Percentiles rank a stretch among this genome's conserved stretches.
phyloP scores from a whole-genome alignment of 2,113 vertebrate genomes.

The Loxodonta africana region DNA sequence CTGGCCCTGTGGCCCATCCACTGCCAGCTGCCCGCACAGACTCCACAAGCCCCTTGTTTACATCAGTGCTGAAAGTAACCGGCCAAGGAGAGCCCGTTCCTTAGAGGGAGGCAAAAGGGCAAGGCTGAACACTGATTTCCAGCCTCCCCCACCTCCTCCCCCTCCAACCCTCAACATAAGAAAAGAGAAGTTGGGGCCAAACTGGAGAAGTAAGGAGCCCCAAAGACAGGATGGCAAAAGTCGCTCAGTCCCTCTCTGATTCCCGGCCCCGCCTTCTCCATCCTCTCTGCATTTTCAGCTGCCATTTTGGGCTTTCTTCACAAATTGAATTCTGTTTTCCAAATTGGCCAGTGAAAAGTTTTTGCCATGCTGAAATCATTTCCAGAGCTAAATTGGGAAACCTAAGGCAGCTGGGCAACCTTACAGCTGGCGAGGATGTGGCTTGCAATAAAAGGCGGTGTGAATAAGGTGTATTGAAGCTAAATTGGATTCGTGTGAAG shows the following conservation, averaged over 20 bases:
- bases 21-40: slow-evolving; percentile 93
- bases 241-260: not conserved
- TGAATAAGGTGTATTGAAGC: slow-evolving; percentile 93
- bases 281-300: slow-evolving; percentile 80
- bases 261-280: not conserved
- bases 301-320: slow-evolving; percentile 88
- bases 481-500: slow-evolving; percentile 92
- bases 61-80: slow-evolving; percentile 93
- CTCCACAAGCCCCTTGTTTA: slow-evolving; percentile 96
- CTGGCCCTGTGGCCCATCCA: slow-evolving; percentile 90
- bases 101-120: slow-evolving; percentile 95
- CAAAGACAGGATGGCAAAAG: not conserved
- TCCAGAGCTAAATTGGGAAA: slow-evolving; percentile 91
- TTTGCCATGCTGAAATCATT: slow-evolving; percentile 91
- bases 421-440: slow-evolving; percentile 90
- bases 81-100: slow-evolving; percentile 93
- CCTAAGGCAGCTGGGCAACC: slow-evolving; percentile 88
- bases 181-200: not conserved
- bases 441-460: slow-evolving; percentile 90
- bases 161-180: not conserved
- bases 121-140: slow-evolving; percentile 92
- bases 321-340: slow-evolving; percentile 86
- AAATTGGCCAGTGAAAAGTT: slow-evolving; percentile 88
- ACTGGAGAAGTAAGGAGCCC: not conserved
- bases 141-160: slow-evolving; percentile 68